Conservation (phyloP, 2,888 invertebrate genomes). For the Halictus ligatus region DNA sequence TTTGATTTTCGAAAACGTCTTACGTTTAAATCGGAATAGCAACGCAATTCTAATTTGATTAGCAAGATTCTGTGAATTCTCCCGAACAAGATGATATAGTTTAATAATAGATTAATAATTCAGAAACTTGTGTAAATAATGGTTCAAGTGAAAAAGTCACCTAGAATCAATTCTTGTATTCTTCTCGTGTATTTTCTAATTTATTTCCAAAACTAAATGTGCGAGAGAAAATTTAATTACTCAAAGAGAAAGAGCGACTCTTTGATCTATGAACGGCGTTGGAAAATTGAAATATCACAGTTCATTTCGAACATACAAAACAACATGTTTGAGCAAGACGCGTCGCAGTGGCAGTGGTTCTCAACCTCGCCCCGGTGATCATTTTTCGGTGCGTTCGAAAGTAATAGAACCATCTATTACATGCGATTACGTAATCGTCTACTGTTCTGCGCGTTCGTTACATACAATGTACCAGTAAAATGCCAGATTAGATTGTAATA, state of each 20-base stretch:
- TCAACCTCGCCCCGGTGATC: neutral
- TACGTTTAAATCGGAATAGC: no score
- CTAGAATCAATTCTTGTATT: no score
- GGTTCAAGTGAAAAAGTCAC: no score
- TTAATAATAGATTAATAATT: no score
- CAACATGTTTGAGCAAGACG: neutral
- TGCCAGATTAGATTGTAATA: neutral
- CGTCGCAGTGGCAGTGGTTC: neutral
- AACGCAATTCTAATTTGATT: no score
- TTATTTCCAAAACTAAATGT: neutral
- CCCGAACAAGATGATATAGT: no score
- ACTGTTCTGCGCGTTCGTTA: neutral
- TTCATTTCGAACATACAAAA: neutral
- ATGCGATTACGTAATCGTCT: neutral
- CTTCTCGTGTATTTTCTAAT: neutral
- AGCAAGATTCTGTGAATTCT: no score
- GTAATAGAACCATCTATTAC: neutral
- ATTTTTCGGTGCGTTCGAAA: neutral
- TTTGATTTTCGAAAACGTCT: no score
- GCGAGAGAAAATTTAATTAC: neutral
- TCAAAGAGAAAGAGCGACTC: neutral
- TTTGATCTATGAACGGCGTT: neutral
- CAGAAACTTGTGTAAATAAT: no score
- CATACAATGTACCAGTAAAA: neutral
- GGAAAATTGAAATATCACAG: neutral